A percentile compares a stretch with the other conserved stretches of the same genome.
Evolutionary conservation across 2,888 invertebrate genomes (phyloP).

Genomic region (Campopleginae sp.): DNA sequence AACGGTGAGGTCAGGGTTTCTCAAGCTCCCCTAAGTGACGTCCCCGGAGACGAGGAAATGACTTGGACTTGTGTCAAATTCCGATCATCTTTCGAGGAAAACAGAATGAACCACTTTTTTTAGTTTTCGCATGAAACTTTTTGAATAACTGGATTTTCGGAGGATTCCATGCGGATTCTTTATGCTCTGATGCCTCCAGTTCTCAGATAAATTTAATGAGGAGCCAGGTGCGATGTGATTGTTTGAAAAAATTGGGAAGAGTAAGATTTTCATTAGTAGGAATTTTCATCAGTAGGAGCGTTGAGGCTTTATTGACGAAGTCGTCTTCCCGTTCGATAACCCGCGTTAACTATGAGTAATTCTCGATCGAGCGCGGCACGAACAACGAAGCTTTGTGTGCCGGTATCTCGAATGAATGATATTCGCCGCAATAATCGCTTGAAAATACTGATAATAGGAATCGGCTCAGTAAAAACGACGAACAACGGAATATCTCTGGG

Average conservation of each 20-base stretch:
- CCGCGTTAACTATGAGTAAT: conserved; percentile 8
- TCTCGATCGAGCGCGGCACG: conserved; percentile 12
- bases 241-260: neutral
- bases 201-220: neutral
- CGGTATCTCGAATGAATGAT: conserved; percentile 2
- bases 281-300: neutral
- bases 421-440: conserved; percentile 17
- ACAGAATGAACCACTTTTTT: neutral
- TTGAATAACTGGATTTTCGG: neutral
- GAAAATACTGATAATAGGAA: conserved; percentile 27
- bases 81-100: conserved; percentile 11
- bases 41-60: conserved; percentile 1
- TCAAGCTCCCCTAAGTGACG: conserved; percentile 58
- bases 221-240: neutral
- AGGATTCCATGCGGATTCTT: neutral
- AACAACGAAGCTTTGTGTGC: conserved; percentile 55
- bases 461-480: neutral
- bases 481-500: conserved; percentile 13
- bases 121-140: neutral
- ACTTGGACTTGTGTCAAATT: neutral
- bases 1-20: conserved; percentile 66
- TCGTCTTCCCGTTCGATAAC: no score
- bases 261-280: neutral
- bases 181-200: neutral
- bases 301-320: no score